Percentiles rank a stretch among this genome's conserved stretches.
These are phyloP conservation scores for Malurus splendens DNA, from an alignment of 2,797 vertebrate genomes.

Conservation along the genomic window DNA sequence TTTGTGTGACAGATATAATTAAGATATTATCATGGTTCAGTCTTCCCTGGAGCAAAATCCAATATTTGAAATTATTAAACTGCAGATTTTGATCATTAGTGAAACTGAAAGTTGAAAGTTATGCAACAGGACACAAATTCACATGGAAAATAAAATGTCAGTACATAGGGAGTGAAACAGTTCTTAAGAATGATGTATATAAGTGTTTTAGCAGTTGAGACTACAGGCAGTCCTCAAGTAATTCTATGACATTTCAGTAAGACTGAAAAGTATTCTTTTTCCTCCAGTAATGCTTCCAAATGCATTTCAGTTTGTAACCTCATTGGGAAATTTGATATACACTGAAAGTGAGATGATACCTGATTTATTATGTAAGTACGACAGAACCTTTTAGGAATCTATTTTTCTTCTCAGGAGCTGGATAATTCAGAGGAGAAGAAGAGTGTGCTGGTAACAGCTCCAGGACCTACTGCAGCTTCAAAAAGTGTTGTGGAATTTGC, in stretches of 20 bases:
- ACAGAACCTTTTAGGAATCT: neutral
- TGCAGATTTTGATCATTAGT: neutral
- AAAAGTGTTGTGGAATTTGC: slow-evolving; percentile 68
- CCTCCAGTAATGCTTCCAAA: neutral
- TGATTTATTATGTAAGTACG: neutral
- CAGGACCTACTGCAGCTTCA: slow-evolving; percentile 33
- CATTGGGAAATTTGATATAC: neutral
- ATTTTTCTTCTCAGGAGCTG: slow-evolving; percentile 50
- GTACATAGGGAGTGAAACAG: neutral
- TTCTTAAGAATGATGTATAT: neutral
- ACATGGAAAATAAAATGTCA: neutral
- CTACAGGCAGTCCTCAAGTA: neutral
- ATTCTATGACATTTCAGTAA: neutral
- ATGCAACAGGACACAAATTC: neutral
- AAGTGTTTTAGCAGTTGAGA: neutral
- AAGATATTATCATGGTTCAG: neutral
- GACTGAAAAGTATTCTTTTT: neutral
- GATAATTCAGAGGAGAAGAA: slow-evolving; percentile 68
- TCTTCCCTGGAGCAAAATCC: neutral
- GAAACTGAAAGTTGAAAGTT: neutral
- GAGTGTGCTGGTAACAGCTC: slow-evolving; percentile 49
- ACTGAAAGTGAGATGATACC: neutral
- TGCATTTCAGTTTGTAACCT: neutral
- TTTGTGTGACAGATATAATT: neutral
- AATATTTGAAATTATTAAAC: neutral